A percentile compares a stretch with the other conserved stretches of the same genome.
Conservation (phyloP, 1,140 invertebrate genomes). For the Lordiphosa stackelbergi region DNA sequence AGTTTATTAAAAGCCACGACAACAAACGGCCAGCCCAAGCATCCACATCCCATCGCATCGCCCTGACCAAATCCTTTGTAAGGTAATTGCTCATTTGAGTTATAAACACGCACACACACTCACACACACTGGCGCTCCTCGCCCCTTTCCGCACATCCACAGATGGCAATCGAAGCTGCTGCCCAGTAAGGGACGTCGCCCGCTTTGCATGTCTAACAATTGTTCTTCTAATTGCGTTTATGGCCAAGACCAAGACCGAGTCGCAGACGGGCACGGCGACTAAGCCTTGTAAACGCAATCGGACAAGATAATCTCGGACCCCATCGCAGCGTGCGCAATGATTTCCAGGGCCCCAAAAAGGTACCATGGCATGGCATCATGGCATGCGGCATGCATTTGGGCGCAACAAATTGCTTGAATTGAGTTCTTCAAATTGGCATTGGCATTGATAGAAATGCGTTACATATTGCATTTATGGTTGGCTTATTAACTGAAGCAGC, state of each 20-base stretch:
- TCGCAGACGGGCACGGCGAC: conserved; percentile 22
- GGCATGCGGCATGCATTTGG: conserved; percentile 51
- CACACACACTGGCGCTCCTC: neutral
- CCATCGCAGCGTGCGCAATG: conserved; percentile 30
- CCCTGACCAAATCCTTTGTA: conserved; percentile 53
- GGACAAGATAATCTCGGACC: conserved; percentile 69
- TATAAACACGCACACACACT: conserved; percentile 61
- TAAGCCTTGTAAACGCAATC: conserved; percentile 69
- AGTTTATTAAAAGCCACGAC: conserved; percentile 69
- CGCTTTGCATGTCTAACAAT: conserved; percentile 76
- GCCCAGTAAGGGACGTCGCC: conserved; percentile 32
- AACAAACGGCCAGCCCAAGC: conserved; percentile 16
- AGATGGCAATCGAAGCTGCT: conserved; percentile 61
- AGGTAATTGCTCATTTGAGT: conserved; percentile 76
- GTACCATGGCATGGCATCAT: conserved; percentile 31
- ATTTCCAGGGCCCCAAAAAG: conserved; percentile 39
- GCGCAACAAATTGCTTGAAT: conserved; percentile 63
- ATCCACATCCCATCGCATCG: conserved; percentile 12
- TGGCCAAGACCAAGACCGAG: conserved; percentile 45
- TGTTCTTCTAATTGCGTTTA: conserved; percentile 76
- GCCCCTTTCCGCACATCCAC: conserved; percentile 9
- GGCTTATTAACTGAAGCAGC: conserved; percentile 51
- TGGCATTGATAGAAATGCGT: conserved; percentile 51
- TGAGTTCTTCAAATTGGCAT: conserved; percentile 46
- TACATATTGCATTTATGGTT: conserved; percentile 49